A percentile compares a stretch with the other conserved stretches of the same genome.
Conservation (phyloP, 1,140 invertebrate genomes). For the Anoplolepis gracilipes region DNA sequence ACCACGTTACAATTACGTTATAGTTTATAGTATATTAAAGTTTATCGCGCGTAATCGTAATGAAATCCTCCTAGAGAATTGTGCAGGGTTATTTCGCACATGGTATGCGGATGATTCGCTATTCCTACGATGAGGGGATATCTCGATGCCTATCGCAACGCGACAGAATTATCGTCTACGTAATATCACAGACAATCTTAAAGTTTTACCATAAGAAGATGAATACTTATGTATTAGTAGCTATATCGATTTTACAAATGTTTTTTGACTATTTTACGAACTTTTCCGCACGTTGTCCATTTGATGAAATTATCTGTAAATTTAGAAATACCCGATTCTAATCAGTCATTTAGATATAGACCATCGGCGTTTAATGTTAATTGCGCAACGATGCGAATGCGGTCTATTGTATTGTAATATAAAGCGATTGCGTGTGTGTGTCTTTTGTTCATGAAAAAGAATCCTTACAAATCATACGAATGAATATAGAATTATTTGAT, state of each 20-base stretch:
- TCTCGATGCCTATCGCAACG: constrained; percentile 57
- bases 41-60: neutral
- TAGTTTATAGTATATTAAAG: neutral
- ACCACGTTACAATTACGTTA: neutral
- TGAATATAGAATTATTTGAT: neutral
- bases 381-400: neutral
- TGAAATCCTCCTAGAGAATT: neutral
- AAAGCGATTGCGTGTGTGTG: too few relatives aligned
- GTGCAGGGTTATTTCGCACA: neutral
- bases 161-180: constrained; percentile 61
- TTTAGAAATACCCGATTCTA: neutral
- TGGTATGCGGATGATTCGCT: neutral
- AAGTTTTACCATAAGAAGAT: constrained; percentile 55
- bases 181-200: constrained; percentile 74
- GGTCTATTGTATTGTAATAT: too few relatives aligned
- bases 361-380: neutral
- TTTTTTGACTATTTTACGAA: neutral
- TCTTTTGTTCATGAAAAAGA: neutral
- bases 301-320: neutral
- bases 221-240: constrained; percentile 22
- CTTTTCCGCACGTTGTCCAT: neutral
- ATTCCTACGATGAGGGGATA: constrained; percentile 43
- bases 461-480: neutral
- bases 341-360: neutral
- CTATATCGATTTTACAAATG: constrained; percentile 45